Evolutionary conservation across 2,113 vertebrate genomes (phyloP), one percentile per base, ranked within the genome.

Genomic region (Phaethon lepturus): DNA sequence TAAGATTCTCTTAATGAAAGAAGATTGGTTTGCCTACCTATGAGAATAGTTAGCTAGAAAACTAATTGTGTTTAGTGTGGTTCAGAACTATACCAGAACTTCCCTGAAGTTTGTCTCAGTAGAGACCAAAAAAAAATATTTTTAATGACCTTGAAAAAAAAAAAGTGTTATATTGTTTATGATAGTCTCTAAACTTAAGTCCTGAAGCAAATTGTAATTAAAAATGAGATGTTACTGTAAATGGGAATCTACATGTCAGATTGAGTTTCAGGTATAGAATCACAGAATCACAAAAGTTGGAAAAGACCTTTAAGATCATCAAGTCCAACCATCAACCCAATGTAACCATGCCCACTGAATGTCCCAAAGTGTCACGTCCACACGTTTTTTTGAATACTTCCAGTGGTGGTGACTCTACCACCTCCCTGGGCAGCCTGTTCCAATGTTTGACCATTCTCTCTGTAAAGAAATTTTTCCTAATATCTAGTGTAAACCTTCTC

Each of bases 241-340:
- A 45, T 23, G 2, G 28, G 9, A 45, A 52, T 26, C 17, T 62
- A 29, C 0, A 0, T n/a, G 20, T 49, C 22, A 50, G 26, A 53
- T 50, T 68, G 44, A 66, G 44, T 60, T 88, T 77, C 11, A 31
- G 7, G 15, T 84, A 38, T 38, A 38, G 38, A 38, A 38, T 38
- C 38, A 38, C 38, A 38, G 38, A 38, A 38, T 38, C 38, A 38
- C 38, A 38, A 38, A 38, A 38, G 38, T 38, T 38, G 38, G 38
- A 38, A 38, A 38, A 38, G 38, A 38, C 38, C 38, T 38, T 38
- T 8, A 38, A 38, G 38, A 38, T 38, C 38, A 38, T 38, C 38
- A 38, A 38, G 38, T 38, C 38, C 38, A 38, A 38, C 38, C 38
- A 38, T 38, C 38, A 38, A 38, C 38, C 38, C 38, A 38, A 38